These are phyloP conservation scores for Mycetomoellerius zeteki DNA, from an alignment of 1,140 invertebrate species.

Conservation along the genomic window DNA sequence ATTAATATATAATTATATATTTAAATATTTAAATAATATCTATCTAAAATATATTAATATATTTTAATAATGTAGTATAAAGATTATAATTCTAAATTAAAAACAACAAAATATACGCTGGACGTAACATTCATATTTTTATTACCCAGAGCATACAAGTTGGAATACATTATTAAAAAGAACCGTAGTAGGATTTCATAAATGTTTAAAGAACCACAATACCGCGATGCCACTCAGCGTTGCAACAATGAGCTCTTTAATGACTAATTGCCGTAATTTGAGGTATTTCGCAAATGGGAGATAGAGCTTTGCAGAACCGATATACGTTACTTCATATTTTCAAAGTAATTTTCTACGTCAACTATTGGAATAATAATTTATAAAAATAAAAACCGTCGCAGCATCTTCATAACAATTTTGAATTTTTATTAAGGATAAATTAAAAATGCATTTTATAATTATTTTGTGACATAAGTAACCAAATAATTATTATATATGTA, in stretches of 20 bases:
- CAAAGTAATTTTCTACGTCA: not conserved
- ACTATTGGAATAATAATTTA: not conserved
- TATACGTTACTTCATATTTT: conserved; percentile 4
- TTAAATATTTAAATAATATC: too few species aligned
- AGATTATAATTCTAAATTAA: too few species aligned
- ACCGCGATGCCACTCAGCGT: not conserved
- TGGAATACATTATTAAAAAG: not conserved
- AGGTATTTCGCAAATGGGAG: conserved; percentile 2
- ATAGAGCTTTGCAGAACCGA: not conserved
- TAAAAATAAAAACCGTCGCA: not conserved
- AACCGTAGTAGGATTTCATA: conserved; percentile 23
- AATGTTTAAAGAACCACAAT: conserved; percentile 8
- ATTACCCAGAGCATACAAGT: not conserved
- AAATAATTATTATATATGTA: too few species aligned
- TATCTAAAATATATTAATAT: too few species aligned
- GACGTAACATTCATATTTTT: not conserved
- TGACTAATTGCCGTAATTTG: conserved; percentile 5
- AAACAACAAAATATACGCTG: not conserved
- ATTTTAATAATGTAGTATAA: too few species aligned
- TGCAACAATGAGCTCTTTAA: conserved; percentile 32
- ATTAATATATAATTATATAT: too few species aligned
- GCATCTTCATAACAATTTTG: not conserved
- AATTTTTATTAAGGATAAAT: not conserved
- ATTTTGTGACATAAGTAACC: too few species aligned
- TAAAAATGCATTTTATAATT: too few species aligned